Conservation (phyloP, 2,113 vertebrate genomes). For the Protomyctophum bolini region DNA sequence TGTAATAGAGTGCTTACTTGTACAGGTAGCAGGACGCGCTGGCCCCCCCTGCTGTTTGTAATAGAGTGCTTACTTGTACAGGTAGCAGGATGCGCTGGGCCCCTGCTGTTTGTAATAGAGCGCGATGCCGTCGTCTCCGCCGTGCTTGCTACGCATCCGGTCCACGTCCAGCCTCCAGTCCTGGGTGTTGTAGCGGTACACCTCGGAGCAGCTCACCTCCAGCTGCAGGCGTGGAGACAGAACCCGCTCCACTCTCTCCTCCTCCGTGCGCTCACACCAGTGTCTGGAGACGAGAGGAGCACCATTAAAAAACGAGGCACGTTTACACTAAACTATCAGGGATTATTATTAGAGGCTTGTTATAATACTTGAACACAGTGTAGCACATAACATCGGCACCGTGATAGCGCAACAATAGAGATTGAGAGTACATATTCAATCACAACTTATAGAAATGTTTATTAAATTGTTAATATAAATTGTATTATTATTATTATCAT, state of each 20-base stretch:
- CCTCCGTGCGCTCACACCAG: slow-evolving; percentile 82
- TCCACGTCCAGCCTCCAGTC: slow-evolving; percentile 85
- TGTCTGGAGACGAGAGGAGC: slow-evolving; percentile 64
- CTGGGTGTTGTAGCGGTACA: slow-evolving; percentile 83
- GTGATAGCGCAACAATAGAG: too few relatives aligned
- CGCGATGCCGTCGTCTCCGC: slow-evolving; percentile 66
- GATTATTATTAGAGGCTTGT: not conserved
- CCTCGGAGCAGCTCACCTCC: slow-evolving; percentile 78
- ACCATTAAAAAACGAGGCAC: not conserved
- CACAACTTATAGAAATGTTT: not conserved
- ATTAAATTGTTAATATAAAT: too few relatives aligned
- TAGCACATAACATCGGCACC: too few relatives aligned
- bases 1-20: slow-evolving; percentile 80
- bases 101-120: slow-evolving; percentile 67
- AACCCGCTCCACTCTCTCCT: slow-evolving; percentile 74
- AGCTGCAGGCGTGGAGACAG: slow-evolving; percentile 79
- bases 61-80: slow-evolving; percentile 84
- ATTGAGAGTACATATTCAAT: too few relatives aligned
- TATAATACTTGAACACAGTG: too few relatives aligned
- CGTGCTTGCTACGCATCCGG: slow-evolving; percentile 66
- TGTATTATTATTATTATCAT: too few relatives aligned
- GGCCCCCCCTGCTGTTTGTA: slow-evolving; percentile 63
- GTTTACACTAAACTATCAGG: not conserved
- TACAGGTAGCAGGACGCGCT: slow-evolving; percentile 82
- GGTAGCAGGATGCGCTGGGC: slow-evolving; percentile 71